These are phyloP conservation scores for Frankliniella fusca DNA, from an alignment of 2,888 invertebrate genomes.

Conservation along the genomic window DNA sequence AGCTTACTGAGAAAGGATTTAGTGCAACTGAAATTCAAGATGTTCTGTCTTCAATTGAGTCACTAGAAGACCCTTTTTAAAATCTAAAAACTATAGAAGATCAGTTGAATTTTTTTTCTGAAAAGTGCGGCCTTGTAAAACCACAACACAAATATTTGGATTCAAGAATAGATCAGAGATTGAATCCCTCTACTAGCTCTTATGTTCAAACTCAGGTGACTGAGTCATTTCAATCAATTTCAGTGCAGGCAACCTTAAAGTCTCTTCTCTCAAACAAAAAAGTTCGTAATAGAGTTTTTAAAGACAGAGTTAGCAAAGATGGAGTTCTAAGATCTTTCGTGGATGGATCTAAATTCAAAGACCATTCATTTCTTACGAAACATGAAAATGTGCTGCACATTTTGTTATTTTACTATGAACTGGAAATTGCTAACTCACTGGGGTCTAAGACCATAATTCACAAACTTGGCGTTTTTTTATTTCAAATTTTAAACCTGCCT, in stretches of 20 bases:
- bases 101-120: not conserved
- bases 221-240: not conserved
- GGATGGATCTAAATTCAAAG: not conserved
- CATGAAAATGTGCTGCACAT: not conserved
- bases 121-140: not conserved
- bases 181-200: not conserved
- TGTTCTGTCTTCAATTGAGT: not conserved
- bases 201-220: not conserved
- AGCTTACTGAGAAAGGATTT: not conserved
- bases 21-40: not conserved
- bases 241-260: not conserved
- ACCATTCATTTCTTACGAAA: not conserved
- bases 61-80: not conserved
- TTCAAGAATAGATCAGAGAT: not conserved
- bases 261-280: not conserved
- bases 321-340: not conserved
- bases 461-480: not conserved
- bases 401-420: not conserved
- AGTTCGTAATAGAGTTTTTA: not conserved
- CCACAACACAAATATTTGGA: not conserved
- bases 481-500: too few relatives aligned
- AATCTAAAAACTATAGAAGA: not conserved
- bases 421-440: not conserved
- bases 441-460: not conserved
- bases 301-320: not conserved